Conservation (phyloP, 2,113 vertebrate genomes). For the Macquaria ambigua region DNA sequence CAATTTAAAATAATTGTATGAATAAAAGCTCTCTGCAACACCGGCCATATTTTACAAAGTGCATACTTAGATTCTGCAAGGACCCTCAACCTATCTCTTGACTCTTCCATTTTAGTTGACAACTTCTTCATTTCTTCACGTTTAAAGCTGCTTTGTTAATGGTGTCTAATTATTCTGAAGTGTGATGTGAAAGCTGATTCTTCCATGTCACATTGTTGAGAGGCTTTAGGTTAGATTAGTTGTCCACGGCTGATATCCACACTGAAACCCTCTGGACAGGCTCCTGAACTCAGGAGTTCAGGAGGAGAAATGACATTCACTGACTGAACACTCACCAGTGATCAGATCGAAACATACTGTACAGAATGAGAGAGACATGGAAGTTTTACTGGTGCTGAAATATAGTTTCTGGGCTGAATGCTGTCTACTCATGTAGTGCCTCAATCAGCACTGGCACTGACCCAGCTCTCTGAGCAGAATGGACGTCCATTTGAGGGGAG, state of each 20-base stretch:
- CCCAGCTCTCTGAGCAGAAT: not conserved
- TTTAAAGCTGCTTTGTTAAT: conserved; percentile 46
- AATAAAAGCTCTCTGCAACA: conserved; percentile 9
- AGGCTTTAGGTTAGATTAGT: conserved; percentile 3
- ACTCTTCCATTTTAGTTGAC: conserved; percentile 17
- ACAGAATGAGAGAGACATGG: not conserved
- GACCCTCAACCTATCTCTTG: conserved; percentile 42
- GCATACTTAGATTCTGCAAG: conserved; percentile 13
- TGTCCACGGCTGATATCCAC: not conserved
- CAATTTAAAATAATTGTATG: not conserved
- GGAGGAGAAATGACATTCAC: not conserved
- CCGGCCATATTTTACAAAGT: conserved; percentile 15
- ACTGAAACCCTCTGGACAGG: not conserved
- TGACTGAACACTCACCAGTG: not conserved
- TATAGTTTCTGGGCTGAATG: not conserved
- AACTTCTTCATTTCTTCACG: conserved; percentile 29
- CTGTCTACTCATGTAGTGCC: not conserved
- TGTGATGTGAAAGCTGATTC: conserved; percentile 21
- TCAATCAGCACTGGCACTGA: not conserved
- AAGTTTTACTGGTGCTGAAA: not conserved
- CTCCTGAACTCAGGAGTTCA: not conserved
- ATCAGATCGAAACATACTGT: not conserved
- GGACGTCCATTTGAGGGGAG: not conserved
- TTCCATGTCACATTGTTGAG: conserved; percentile 5
- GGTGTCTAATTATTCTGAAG: conserved; percentile 48